Evolutionary conservation across 2,797 vertebrate species (phyloP).

Genomic region (Paratrypauchen microcephalus): DNA sequence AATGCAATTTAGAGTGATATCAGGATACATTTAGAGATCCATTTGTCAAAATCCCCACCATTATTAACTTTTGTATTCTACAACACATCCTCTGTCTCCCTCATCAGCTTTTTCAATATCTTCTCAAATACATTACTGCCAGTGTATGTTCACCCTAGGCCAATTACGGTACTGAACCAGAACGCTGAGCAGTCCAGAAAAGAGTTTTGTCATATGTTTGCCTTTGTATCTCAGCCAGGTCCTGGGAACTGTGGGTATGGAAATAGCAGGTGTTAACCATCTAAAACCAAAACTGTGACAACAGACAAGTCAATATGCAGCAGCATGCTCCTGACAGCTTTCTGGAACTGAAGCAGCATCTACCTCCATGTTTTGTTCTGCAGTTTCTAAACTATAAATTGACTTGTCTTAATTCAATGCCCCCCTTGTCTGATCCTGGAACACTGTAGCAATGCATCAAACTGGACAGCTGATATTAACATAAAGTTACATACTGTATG

Average conservation of each 20-base stretch:
- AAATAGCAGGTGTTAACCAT: constrained; percentile 56
- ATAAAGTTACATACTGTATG: background rate
- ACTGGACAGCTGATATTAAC: background rate
- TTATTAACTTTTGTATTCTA: constrained; percentile 83
- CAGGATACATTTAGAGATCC: constrained; percentile 76
- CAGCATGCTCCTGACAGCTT: constrained; percentile 68
- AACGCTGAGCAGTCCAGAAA: constrained; percentile 67
- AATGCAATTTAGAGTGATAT: constrained; percentile 81
- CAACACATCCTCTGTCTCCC: constrained; percentile 79
- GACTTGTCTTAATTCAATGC: constrained; percentile 67
- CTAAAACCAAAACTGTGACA: constrained; percentile 56
- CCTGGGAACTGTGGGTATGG: constrained; percentile 38
- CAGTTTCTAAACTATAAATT: constrained; percentile 21
- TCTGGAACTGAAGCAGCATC: constrained; percentile 48
- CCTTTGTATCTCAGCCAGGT: constrained; percentile 62
- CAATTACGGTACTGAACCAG: constrained; percentile 76
- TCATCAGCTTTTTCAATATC: constrained; percentile 82
- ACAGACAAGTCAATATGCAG: constrained; percentile 69
- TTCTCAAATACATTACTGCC: constrained; percentile 78
- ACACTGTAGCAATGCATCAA: constrained; percentile 32
- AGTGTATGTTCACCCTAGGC: constrained; percentile 72
- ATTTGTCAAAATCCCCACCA: constrained; percentile 81
- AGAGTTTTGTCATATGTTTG: constrained; percentile 68
- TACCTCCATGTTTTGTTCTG: constrained; percentile 60
- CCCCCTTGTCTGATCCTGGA: constrained; percentile 60